phyloP scores from a whole-genome alignment of 2,888 invertebrate genomes.

The Drosophila pegasa region DNA sequence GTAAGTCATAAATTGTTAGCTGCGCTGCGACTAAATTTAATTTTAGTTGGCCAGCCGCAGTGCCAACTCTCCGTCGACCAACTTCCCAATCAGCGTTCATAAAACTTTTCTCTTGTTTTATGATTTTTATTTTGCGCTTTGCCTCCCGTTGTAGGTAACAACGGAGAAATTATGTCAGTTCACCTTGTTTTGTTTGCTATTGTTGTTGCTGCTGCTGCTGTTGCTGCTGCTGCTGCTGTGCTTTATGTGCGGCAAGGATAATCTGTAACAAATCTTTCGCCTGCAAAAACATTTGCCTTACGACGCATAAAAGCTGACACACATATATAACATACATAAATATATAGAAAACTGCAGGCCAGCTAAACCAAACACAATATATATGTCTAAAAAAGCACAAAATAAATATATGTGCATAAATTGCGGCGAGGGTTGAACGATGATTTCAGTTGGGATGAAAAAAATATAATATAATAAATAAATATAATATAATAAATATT shows the following conservation, averaged over 20 bases:
- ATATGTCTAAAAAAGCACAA: slow-evolving; percentile 16
- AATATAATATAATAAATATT: not conserved
- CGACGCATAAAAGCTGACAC: slow-evolving; percentile 75
- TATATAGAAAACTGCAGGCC: slow-evolving; percentile 41
- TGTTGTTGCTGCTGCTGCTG: slow-evolving; percentile 12
- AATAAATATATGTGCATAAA: slow-evolving; percentile 29
- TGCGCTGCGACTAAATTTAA: slow-evolving; percentile 68
- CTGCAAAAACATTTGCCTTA: slow-evolving; percentile 76
- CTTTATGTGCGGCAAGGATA: slow-evolving; percentile 60
- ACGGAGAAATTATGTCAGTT: slow-evolving; percentile 60
- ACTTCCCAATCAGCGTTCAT: slow-evolving; percentile 56
- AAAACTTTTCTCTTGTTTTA: slow-evolving; percentile 48
- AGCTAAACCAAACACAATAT: slow-evolving; percentile 40
- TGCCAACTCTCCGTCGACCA: slow-evolving; percentile 51
- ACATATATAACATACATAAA: slow-evolving; percentile 28
- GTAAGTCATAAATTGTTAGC: slow-evolving; percentile 72
- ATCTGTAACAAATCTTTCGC: slow-evolving; percentile 76
- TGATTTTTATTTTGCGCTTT: slow-evolving; percentile 15
- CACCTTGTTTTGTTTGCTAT: slow-evolving; percentile 32
- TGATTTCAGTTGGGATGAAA: not conserved
- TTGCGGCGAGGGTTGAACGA: slow-evolving; percentile 7
- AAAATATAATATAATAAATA: too few species aligned
- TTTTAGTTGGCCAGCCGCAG: slow-evolving; percentile 66
- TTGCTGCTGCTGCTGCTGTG: slow-evolving; percentile 27
- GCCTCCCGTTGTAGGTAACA: slow-evolving; percentile 48